Percentiles rank a stretch among this genome's conserved stretches.
These are phyloP conservation scores for Heterodera carotae DNA, from an alignment of 1,140 invertebrate genomes.

Conservation along the genomic window DNA sequence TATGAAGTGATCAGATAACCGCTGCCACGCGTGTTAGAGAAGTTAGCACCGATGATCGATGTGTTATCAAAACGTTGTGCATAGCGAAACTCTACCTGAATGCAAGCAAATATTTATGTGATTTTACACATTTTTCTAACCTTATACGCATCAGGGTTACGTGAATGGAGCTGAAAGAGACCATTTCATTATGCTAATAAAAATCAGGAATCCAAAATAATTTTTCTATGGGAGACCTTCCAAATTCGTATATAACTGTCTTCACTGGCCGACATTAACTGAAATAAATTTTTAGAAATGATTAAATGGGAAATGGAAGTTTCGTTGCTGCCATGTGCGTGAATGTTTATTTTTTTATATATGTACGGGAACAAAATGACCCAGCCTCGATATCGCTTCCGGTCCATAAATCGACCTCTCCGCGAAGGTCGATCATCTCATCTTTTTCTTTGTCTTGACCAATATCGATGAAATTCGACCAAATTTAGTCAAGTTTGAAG, in stretches of 20 bases:
- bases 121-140: conserved; percentile 29
- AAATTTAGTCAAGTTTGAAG: no score
- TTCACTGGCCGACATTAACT: conserved; percentile 54
- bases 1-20: conserved; percentile 46
- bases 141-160: conserved; percentile 55
- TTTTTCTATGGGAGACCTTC: conserved; percentile 22
- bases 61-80: conserved; percentile 41
- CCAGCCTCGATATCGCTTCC: no score
- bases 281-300: conserved; percentile 16
- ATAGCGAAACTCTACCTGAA: conserved; percentile 56
- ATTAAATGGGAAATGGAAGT: no score
- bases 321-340: no score
- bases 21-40: conserved; percentile 52
- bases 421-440: no score
- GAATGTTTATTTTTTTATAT: no score
- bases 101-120: conserved; percentile 2
- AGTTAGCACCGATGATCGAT: conserved; percentile 51
- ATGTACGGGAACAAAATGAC: no score
- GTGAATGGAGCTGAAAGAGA: conserved; percentile 42
- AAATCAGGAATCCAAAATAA: neutral
- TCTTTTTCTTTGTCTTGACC: no score
- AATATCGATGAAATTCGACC: no score
- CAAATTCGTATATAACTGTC: conserved; percentile 55
- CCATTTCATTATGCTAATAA: neutral
- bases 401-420: no score